Base-by-base conservation (phyloP, 2,888 invertebrate genomes). In the Monochamus alternatus region DNA sequence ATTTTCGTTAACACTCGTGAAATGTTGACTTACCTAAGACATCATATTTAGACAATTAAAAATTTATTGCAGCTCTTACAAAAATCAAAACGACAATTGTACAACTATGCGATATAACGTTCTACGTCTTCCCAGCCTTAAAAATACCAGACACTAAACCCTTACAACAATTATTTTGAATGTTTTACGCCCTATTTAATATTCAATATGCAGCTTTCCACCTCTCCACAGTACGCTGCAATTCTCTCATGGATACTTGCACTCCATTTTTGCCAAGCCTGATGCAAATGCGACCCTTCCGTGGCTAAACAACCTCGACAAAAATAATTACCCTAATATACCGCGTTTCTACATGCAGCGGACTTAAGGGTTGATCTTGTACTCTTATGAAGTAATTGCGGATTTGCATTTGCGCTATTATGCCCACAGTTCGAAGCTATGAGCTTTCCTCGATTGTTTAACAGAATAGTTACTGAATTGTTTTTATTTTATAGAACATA, bases 321-420 rank as follows among this genome's bases (percentile, higher is more conserved):
- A 71, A 71, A 71, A 71, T 71, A 71, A 71, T 71, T 71, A 71
- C 71, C 71, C 55, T 63, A 30, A 64, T 63, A 71, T 71, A 71
- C 62, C 51, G 71, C 63, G 58, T 52, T 64, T 55, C 52, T 71
- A 71, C 63, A 71, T 71, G 63, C 63, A 51, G 55, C 55, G 63
- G 38, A 71, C 52, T 64, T 64, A 52, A 63, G 47, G 63, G 43
- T 71, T 51, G 63, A 63, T 71, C 55, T 71, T 43, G 32, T 63
- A 51, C 71, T 38, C 63, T 68, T 68, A 68, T 58, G 38, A 38
- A 71, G 43, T 71, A 71, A 71, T 71, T 71, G 71, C 55, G 38
- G 63, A 63, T 71, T 71, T 71, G 71, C 63, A 71, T 71, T 71
- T 43, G 22, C 43, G 68, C 58, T 43, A 59, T 68, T 68, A 68